A percentile compares a stretch with the other conserved stretches of the same genome.
Evolutionary conservation across 2,113 vertebrate species (phyloP).

Genomic region (Oreochromis aureus): DNA sequence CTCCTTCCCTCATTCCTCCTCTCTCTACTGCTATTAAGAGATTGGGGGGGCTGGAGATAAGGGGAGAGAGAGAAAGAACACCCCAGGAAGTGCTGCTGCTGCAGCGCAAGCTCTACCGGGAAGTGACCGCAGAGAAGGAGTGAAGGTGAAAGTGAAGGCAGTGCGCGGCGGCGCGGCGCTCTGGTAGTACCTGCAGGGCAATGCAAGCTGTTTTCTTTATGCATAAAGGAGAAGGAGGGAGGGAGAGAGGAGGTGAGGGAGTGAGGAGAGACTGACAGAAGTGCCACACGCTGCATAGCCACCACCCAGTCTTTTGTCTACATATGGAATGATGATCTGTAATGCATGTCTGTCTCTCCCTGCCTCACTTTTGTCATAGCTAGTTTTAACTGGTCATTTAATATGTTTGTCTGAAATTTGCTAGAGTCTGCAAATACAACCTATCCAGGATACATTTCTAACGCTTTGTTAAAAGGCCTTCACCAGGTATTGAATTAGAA

Average conservation of each 20-base stretch:
- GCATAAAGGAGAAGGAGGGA: conserved; percentile 58
- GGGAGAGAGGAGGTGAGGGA: not conserved
- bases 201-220: conserved; percentile 75
- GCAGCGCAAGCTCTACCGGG: conserved; percentile 79
- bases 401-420: not conserved
- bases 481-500: not conserved
- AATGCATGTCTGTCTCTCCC: not conserved
- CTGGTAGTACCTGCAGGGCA: conserved; percentile 77
- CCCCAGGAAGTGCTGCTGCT: conserved; percentile 61
- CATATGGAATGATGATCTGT: conserved; percentile 17
- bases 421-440: not conserved
- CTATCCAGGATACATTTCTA: not conserved
- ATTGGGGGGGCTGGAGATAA: not conserved
- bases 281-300: conserved; percentile 19
- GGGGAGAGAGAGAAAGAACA: conserved; percentile 20
- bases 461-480: not conserved
- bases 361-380: not conserved
- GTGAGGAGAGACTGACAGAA: not conserved
- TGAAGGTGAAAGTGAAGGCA: conserved; percentile 88
- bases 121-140: conserved; percentile 81
- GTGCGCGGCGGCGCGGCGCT: conserved; percentile 54
- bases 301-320: conserved; percentile 37
- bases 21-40: conserved; percentile 18
- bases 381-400: not conserved
- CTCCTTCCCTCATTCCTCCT: conserved; percentile 34